Percentiles rank a stretch among this genome's conserved stretches.
Conservation (phyloP, 2,113 vertebrate genomes). For the Galbula dea region DNA sequence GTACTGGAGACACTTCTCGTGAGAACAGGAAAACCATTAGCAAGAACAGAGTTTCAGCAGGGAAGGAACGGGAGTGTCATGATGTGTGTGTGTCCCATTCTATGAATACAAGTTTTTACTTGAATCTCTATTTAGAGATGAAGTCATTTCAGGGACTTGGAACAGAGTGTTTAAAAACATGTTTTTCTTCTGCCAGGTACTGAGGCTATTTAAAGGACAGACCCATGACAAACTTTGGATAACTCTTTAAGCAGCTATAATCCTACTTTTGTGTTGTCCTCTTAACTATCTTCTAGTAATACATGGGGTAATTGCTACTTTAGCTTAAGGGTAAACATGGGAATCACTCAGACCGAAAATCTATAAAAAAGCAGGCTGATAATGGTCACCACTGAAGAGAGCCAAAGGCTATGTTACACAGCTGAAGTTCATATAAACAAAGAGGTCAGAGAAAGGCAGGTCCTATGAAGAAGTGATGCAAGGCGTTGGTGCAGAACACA, state of each 20-base stretch:
- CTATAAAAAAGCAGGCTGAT: neutral
- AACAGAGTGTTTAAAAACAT: slow-evolving; percentile 30
- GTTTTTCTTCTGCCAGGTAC: slow-evolving; percentile 6
- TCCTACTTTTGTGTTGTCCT: neutral
- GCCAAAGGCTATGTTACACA: neutral
- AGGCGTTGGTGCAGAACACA: neutral
- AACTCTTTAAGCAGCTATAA: neutral
- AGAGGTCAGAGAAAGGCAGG: neutral
- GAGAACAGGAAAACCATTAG: neutral
- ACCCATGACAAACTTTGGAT: neutral
- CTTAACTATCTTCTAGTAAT: neutral
- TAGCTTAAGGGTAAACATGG: neutral
- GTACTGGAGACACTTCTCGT: neutral
- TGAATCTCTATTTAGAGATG: neutral
- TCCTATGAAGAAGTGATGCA: neutral
- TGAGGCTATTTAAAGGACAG: slow-evolving; percentile 15
- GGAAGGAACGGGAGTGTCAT: neutral
- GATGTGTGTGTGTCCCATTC: neutral
- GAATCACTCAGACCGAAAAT: neutral
- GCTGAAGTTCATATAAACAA: neutral
- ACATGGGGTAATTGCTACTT: neutral
- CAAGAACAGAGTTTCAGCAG: neutral
- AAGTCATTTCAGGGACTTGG: neutral
- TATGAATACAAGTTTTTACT: neutral
- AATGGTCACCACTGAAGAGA: neutral